Conservation (phyloP, 2,113 vertebrate genomes). For the Dromiciops gliroides region DNA sequence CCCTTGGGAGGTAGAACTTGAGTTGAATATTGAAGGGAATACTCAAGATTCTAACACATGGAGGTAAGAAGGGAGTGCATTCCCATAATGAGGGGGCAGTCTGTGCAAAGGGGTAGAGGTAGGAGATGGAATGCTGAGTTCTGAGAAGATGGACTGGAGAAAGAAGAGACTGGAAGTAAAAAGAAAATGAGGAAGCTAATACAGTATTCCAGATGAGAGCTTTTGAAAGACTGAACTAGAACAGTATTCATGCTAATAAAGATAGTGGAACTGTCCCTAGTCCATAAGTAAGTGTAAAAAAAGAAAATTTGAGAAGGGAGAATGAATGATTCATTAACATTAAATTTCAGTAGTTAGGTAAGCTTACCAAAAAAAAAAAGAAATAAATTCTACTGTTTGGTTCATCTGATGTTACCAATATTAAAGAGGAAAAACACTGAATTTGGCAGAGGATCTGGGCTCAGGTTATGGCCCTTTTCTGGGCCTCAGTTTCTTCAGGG, state of each 20-base stretch:
- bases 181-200: neutral
- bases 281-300: too few species aligned
- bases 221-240: neutral
- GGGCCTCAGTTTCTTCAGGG: neutral
- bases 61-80: neutral
- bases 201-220: neutral
- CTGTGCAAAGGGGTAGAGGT: neutral
- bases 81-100: neutral
- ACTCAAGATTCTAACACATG: neutral
- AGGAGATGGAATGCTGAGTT: neutral
- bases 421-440: neutral
- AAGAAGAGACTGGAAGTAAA: neutral
- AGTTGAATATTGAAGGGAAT: neutral
- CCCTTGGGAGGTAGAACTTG: neutral
- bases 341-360: neutral
- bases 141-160: neutral
- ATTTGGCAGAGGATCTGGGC: neutral
- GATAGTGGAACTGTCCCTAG: neutral
- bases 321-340: neutral
- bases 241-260: neutral
- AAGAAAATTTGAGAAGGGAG: neutral
- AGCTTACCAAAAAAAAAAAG: neutral
- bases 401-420: neutral
- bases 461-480: neutral
- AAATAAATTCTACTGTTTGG: neutral